Evolutionary conservation across 2,888 invertebrate species (phyloP).

Genomic region (Rapana venosa): DNA sequence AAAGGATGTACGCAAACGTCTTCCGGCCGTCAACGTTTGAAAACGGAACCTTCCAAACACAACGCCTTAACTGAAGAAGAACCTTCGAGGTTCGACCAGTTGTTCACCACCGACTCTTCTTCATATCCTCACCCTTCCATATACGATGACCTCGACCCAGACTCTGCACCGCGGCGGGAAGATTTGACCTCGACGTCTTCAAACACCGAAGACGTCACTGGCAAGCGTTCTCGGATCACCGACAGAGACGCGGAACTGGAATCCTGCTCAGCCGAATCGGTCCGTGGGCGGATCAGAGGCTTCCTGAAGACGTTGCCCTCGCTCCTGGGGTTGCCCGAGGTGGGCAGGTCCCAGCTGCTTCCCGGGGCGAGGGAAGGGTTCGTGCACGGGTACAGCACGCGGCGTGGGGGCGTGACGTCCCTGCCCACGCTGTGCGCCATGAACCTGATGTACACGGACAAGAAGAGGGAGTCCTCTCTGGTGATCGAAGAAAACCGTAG

Average conservation of each 20-base stretch:
- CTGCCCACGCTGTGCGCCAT: conserved; percentile 54
- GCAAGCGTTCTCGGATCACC: too few relatives aligned
- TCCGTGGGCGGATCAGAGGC: neutral
- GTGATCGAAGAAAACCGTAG: conserved; percentile 58
- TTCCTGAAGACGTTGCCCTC: conserved; percentile 36
- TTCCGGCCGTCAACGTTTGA: too few relatives aligned
- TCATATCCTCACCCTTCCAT: neutral
- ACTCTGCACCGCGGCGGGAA: too few relatives aligned
- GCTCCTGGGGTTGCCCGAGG: conserved; percentile 29
- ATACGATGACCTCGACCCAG: neutral
- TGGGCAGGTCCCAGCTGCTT: conserved; percentile 20
- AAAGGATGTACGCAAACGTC: too few relatives aligned
- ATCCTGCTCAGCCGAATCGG: neutral
- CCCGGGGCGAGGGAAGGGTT: conserved; percentile 16
- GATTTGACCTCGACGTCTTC: too few relatives aligned
- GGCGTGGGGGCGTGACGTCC: conserved; percentile 58
- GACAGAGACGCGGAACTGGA: too few relatives aligned
- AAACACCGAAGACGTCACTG: too few relatives aligned
- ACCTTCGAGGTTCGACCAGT: too few relatives aligned
- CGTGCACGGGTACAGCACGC: conserved; percentile 55
- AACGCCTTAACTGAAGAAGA: too few relatives aligned
- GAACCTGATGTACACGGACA: conserved; percentile 55
- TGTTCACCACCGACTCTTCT: neutral
- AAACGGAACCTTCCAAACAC: too few relatives aligned
- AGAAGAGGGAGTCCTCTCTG: conserved; percentile 56